phyloP scores from a whole-genome alignment of 2,888 invertebrate species.

The Drosophila borborema region DNA sequence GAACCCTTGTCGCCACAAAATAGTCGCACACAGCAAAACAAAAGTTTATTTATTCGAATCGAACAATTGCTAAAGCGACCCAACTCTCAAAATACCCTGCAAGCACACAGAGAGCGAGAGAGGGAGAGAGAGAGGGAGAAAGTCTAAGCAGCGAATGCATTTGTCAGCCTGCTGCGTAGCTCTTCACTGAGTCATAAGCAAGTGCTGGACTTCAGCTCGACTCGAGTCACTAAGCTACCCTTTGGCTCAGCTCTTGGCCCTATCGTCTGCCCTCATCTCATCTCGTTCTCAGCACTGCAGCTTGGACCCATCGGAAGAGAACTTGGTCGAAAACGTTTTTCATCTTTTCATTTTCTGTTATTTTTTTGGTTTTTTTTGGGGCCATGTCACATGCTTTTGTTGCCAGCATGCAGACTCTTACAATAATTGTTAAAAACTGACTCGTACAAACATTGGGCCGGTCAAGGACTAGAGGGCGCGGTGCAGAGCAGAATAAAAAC shows the following conservation, averaged over 20 bases:
- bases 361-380: not conserved
- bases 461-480: too few relatives aligned
- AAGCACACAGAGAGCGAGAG: not conserved
- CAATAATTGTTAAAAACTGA: constrained; percentile 5
- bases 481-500: not conserved
- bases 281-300: not conserved
- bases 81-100: constrained; percentile 26
- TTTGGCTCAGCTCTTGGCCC: not conserved
- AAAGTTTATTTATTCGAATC: constrained; percentile 59
- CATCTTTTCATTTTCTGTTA: not conserved
- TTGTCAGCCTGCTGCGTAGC: not conserved
- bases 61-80: constrained; percentile 5
- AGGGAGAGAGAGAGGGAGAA: too few relatives aligned
- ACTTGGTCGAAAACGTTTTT: not conserved
- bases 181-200: not conserved
- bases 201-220: not conserved
- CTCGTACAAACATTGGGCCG: not conserved
- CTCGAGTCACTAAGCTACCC: not conserved
- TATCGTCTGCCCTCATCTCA: not conserved
- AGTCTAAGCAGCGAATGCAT: not conserved
- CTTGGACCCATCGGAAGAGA: not conserved
- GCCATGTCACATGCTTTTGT: not conserved
- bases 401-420: constrained; percentile 3
- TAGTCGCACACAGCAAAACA: constrained; percentile 60
- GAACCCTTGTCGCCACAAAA: constrained; percentile 24